These are phyloP conservation scores for Microctonus hyperodae DNA, from an alignment of 2,888 invertebrate genomes.

Conservation along the genomic window DNA sequence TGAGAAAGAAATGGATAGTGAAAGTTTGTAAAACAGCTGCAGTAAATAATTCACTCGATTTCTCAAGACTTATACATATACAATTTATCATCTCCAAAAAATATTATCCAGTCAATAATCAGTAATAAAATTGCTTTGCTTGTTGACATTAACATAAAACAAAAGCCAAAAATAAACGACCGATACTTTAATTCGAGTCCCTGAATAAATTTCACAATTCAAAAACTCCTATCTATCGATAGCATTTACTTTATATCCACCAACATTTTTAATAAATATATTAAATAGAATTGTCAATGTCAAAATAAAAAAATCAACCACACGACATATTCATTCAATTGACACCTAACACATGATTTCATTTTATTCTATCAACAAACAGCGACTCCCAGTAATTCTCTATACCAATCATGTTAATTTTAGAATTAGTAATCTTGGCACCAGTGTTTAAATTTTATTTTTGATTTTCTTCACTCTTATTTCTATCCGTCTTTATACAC, in stretches of 20 bases:
- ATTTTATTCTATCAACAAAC: conserved; percentile 10
- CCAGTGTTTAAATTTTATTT: conserved; percentile 49
- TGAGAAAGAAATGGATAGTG: too few relatives aligned
- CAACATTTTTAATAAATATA: too few relatives aligned
- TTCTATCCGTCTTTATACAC: conserved; percentile 16
- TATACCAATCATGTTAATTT: conserved; percentile 43
- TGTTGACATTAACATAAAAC: neutral
- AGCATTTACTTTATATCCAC: neutral
- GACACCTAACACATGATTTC: conserved; percentile 11
- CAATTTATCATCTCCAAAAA: neutral
- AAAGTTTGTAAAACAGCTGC: too few relatives aligned
- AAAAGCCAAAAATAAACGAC: neutral
- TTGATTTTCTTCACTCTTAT: conserved; percentile 25
- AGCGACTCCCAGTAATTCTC: conserved; percentile 6
- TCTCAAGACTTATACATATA: too few relatives aligned
- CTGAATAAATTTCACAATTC: neutral
- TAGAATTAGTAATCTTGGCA: conserved; percentile 51
- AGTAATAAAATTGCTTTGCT: neutral
- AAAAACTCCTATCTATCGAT: neutral
- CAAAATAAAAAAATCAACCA: neutral
- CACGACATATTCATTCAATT: conserved; percentile 11
- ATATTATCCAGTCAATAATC: neutral
- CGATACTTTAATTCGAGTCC: neutral
- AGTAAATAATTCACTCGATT: too few relatives aligned
- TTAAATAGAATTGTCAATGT: conserved; percentile 1